Base-by-base conservation (phyloP, 2,888 invertebrate genomes). In the Drosophila borealis region DNA sequence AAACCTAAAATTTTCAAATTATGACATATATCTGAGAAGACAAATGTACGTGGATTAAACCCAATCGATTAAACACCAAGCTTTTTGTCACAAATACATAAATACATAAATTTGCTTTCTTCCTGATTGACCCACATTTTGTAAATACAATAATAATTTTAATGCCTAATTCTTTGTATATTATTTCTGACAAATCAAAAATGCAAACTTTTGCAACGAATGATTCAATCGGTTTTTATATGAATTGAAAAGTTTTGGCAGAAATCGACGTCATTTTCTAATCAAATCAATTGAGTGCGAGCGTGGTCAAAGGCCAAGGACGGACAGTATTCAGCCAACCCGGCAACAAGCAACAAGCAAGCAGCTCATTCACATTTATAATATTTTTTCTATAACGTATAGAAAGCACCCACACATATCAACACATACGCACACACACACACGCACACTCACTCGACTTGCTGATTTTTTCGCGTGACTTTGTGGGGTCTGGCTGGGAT, bases 401-500 rank as follows among this genome's bases (percentile, higher is more conserved):
- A 71, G 69, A 70, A 70, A 74, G 60, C 55, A 57, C 61, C 54
- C 64, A 70, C 61, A 64, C 34, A 57, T 42, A 59, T 70, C 49
- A 55, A 33, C 60, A 65, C 62, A 53, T 64, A 60, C 49, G 53
- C 29, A 37, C 42, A 42, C 29, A 53, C 46, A 60, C 48, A 64
- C 64, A 68, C 46, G 48, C 68, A 70, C 37, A 48, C 46, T 49
- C 42, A 39, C 25, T 68, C 65, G 55, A 66, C 55, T 61, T 71
- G 64, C 60, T 77, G 79, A 83, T 79, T 84, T 81, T 84, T 81
- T 82, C 81, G 80, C 88, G 82, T 63, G 69, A 82, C 82, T 87
- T 87, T 80, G 80, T 80, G 77, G 80, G 74, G 80, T 73, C 61
- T 73, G 77, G 70, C 78, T 71, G 77, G 74, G 81, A 68, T 78